These are phyloP conservation scores for Centrocercus urophasianus DNA, from an alignment of 2,113 vertebrate genomes.

Conservation along the genomic window DNA sequence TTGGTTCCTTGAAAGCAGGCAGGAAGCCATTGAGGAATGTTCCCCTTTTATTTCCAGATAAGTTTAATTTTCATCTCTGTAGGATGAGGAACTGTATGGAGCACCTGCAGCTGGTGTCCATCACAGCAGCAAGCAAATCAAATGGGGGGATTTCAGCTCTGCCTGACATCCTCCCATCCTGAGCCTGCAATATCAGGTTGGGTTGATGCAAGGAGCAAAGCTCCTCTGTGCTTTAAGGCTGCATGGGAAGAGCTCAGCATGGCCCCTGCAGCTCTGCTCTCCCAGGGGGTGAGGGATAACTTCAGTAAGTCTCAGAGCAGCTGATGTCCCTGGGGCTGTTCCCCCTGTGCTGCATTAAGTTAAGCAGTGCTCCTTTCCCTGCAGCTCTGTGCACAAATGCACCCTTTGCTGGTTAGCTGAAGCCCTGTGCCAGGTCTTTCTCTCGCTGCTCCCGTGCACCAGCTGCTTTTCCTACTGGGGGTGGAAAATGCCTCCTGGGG, in stretches of 20 bases:
- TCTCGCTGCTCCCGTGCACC: not conserved
- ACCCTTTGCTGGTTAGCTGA: not conserved
- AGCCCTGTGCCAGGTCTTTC: not conserved
- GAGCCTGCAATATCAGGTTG: not conserved
- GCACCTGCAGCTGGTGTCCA: not conserved
- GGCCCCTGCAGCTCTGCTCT: not conserved
- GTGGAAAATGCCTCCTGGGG: not conserved
- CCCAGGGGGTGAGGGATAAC: not conserved
- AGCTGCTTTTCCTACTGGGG: constrained; percentile 18
- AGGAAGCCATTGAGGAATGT: not conserved
- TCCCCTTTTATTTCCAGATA: not conserved
- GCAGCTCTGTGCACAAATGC: not conserved
- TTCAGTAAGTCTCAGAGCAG: not conserved
- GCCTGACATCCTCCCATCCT: not conserved
- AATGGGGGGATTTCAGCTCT: not conserved
- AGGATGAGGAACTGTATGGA: fast-evolving
- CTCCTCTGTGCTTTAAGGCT: not conserved
- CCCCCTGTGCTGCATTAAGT: not conserved
- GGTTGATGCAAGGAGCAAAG: not conserved
- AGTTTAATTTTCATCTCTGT: not conserved
- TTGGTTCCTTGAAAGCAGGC: not conserved
- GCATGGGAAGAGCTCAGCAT: not conserved
- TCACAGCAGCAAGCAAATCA: fast-evolving
- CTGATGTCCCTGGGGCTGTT: not conserved
- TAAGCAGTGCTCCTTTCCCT: not conserved